These are phyloP conservation scores for Diadumene lineata DNA, from an alignment of 92 coral and sea anemone genomes.

Conservation along the genomic window DNA sequence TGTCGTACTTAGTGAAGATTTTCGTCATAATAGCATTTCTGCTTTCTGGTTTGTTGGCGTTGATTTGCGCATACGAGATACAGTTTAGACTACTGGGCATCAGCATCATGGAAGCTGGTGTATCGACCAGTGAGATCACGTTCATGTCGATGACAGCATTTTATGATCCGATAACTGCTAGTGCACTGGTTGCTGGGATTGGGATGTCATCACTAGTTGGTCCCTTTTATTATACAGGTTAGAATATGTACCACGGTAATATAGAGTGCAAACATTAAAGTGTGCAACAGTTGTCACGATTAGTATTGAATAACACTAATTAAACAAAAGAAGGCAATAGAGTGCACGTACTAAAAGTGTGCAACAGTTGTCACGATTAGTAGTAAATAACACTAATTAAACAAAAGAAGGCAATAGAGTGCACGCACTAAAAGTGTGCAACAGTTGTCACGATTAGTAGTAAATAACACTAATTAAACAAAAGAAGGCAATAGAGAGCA, in stretches of 20 bases:
- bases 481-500: no score
- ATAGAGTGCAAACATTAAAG: not conserved
- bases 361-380: no score
- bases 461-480: no score
- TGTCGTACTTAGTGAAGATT: conserved; percentile 56
- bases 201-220: conserved; percentile 78
- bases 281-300: no score
- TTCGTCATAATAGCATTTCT: conserved; percentile 40
- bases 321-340: no score
- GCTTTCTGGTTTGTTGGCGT: conserved; percentile 43
- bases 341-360: no score
- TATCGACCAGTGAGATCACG: conserved; percentile 72
- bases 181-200: conserved; percentile 86
- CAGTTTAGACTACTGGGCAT: conserved; percentile 63
- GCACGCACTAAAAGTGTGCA: no score
- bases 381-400: no score
- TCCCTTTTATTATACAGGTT: conserved; percentile 80
- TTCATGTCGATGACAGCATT: conserved; percentile 78
- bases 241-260: conserved; percentile 7
- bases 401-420: no score
- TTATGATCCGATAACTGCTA: conserved; percentile 66
- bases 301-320: not conserved
- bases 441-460: no score
- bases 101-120: conserved; percentile 74
- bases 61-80: conserved; percentile 52